These are phyloP conservation scores for Acrocephalus scirpaceus DNA, from an alignment of 2,797 vertebrate species.

Conservation along the genomic window DNA sequence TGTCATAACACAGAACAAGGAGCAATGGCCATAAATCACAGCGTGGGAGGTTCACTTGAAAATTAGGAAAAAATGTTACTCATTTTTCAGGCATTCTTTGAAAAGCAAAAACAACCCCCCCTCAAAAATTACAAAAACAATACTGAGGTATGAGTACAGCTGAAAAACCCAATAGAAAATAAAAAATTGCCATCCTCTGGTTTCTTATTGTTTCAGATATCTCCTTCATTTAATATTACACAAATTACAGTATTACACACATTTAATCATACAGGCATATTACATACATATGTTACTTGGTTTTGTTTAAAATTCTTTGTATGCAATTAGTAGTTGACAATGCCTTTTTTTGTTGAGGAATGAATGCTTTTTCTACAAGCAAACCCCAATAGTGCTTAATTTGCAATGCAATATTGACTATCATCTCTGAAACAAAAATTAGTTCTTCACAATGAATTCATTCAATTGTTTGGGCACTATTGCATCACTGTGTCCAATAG, in stretches of 20 bases:
- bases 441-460: neutral
- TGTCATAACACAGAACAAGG: neutral
- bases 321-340: neutral
- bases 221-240: neutral
- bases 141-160: neutral
- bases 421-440: neutral
- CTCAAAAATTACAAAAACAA: neutral
- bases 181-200: neutral
- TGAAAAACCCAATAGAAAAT: neutral
- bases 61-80: constrained; percentile 4
- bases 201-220: neutral
- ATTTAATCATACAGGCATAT: neutral
- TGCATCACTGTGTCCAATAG: neutral
- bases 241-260: neutral
- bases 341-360: neutral
- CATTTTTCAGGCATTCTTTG: constrained; percentile 30
- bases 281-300: neutral
- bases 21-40: neutral
- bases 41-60: neutral
- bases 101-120: neutral
- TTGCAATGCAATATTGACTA: neutral
- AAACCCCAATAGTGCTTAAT: neutral
- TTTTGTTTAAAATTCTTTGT: neutral
- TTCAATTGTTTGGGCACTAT: neutral
- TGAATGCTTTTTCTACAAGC: neutral